Evolutionary conservation across 1,140 invertebrate species (phyloP), one percentile per base, ranked within the genome.

Genomic region (Drosophila lini): DNA sequence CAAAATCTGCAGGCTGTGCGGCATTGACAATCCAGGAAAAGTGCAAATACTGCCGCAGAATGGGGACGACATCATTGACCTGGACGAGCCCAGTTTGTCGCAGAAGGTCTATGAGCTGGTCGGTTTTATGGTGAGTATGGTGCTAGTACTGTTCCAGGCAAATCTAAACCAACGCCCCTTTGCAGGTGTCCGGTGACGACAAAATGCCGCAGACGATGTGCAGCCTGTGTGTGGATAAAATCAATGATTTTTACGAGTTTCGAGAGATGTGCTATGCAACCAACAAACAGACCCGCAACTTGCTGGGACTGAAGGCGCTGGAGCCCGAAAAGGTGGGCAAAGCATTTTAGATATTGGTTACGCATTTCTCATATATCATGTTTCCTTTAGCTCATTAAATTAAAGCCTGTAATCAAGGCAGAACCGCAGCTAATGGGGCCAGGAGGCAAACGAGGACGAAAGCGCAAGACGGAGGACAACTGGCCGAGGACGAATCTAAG

Each of bases 121-220:
- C 55, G 91, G 91, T 31, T 76, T 92, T 25, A 60, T 55, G 79
- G 91, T 92, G 67, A 53, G 74, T 45, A 3, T 34, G 3, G 3
- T 16, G 9, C 0, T 11, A 19, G 0, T 7, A 9, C 0, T 15
- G 6, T 11, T 5, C 7, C 1, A 2, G 48, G 0, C 0, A 38
- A 15, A 22, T 6, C 16, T 63, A 48, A 47, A 34, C 15, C 50
- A 59, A 73, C 28, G 44, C 36, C 48, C 57, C 15, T 50, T 78
- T 83, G 16, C 86, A 94, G 94, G 93, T 94, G 10, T 80, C 93
- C 25, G 91, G 89, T 53, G 91, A 94, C 69, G 94, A 94, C 68
- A 93, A 93, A 80, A 94, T 94, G 94, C 94, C 94, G 0, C 94
- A 94, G n/a, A 91, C 93, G 32, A 94, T 94, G 74, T 94, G 93